Evolutionary conservation across 2,113 vertebrate species (phyloP), one percentile per base, ranked within the genome.

Genomic region (Steatornis caripensis): DNA sequence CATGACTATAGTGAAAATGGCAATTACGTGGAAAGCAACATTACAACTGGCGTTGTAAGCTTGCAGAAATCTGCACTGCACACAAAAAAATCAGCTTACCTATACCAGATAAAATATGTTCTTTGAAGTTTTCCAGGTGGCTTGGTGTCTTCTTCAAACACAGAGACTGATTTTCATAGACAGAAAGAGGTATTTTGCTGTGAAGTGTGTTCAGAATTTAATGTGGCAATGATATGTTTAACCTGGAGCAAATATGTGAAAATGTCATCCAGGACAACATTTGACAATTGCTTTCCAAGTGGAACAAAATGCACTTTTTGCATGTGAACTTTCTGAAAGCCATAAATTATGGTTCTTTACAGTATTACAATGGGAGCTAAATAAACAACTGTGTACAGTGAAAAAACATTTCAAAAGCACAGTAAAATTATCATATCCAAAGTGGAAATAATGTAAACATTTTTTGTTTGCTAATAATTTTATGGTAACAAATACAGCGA

Each of bases 181-280:
- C 94, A 95, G 89, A 93, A 94, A 60, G 43, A 78, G 51, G 43
- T 86, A 87, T 71, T 92, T 96, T 95, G 45, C 65, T 90, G 69
- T 94, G 90, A 94, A 94, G 92, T 87, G 8, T 60, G 53, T 86
- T 95, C 84, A 61, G 39, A 84, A 92, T 95, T 90, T 80, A 92
- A 78, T 78, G 65, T 65, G 48, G 65, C 57, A 92, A 76, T 13
- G 45, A 60, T 87, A 95, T 69, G 89, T 91, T 91, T 95, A 93
- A 89, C 86, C 89, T 91, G 69, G 37, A 95, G 95, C 84, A 95
- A 97, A 76, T 82, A 92, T 58, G n/a, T 85, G 89, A 89, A 96
- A 97, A 97, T 97, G 94, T 95, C 92, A 93, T 82, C 69, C 66
- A 72, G 84, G 60, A 94, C 32, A 43, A 89, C 92, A 90, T 62